phyloP scores from a whole-genome alignment of 35 echinoderm and acorn worm species.

The Ptychodera flava region DNA sequence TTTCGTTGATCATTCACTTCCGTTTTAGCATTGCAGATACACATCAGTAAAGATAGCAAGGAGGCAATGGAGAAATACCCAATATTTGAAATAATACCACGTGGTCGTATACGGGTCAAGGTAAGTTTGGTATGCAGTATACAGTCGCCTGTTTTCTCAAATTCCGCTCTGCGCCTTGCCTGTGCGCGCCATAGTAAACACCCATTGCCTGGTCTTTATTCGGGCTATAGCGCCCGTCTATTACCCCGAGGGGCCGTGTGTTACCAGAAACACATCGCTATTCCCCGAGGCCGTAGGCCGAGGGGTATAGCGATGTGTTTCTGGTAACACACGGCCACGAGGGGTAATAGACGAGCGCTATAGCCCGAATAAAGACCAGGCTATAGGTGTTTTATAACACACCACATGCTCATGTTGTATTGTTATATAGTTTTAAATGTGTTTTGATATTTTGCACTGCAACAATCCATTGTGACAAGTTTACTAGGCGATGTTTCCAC shows the following conservation, averaged over 20 bases:
- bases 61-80: not conserved
- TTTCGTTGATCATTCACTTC: not conserved
- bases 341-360: too few relatives aligned
- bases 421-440: too few relatives aligned
- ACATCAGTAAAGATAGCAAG: not conserved
- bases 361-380: too few relatives aligned
- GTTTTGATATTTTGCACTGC: too few relatives aligned
- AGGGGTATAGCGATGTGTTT: not conserved
- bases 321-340: too few relatives aligned
- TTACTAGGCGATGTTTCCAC: too few relatives aligned
- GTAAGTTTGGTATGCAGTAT: not conserved
- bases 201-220: not conserved
- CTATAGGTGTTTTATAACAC: too few relatives aligned
- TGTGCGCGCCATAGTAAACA: not conserved
- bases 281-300: not conserved
- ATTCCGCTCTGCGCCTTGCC: too few relatives aligned
- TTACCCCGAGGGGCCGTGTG: not conserved
- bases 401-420: too few relatives aligned
- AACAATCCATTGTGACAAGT: too few relatives aligned
- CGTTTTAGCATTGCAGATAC: not conserved
- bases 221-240: not conserved
- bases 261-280: not conserved
- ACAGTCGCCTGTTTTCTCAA: too few relatives aligned
- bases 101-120: not conserved
- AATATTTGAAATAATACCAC: not conserved